Base-by-base conservation (phyloP, 2,797 vertebrate species). In the Euthynnus affinis region DNA sequence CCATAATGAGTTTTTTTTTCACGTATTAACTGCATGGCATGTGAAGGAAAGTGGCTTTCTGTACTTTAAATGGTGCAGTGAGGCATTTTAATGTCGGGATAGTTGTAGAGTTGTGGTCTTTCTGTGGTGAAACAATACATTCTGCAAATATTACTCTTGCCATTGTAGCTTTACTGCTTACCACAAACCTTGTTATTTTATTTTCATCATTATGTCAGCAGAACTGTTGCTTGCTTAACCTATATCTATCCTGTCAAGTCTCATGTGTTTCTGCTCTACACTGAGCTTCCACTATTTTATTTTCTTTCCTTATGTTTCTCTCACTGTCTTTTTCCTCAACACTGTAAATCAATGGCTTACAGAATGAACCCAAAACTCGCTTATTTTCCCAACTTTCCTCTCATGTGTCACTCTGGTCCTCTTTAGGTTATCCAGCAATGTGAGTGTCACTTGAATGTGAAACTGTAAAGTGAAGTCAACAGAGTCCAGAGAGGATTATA, bases 141-240 rank as follows among this genome's bases (percentile, higher is more conserved):
- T 87, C 81, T 81, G 62, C 46, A 87, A 80, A 85, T 87, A 79
- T 89, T 85, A 63, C 61, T 71, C 51, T 70, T 80, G 65, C 85
- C 77, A 79, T 80, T 59, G 60, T 51, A 85, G 74, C 79, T 81
- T 86, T 71, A 77, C 60, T 68, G 29, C 79, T 73, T 12, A 74
- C 85, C 84, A 56, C 87, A 86, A 58, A 55, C 60, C 79, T 64
- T 88, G 68, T 88, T 86, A 74, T 85, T 90, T 79, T 82, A 87
- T 79, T 88, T 84, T 72, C 78, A 76, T 75, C 71, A 78, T 83
- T 63, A 80, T 87, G 79, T 85, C 83, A 82, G 79, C 68, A 66
- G 53, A 78, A 48, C 63, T 1, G 32, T 56, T 64, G 61, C 68
- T 85, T 83, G 14, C 42, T 85, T 73, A 87, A 82, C 84, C 62